phyloP scores from a whole-genome alignment of 2,888 invertebrate species.

The Erebia ligea region DNA sequence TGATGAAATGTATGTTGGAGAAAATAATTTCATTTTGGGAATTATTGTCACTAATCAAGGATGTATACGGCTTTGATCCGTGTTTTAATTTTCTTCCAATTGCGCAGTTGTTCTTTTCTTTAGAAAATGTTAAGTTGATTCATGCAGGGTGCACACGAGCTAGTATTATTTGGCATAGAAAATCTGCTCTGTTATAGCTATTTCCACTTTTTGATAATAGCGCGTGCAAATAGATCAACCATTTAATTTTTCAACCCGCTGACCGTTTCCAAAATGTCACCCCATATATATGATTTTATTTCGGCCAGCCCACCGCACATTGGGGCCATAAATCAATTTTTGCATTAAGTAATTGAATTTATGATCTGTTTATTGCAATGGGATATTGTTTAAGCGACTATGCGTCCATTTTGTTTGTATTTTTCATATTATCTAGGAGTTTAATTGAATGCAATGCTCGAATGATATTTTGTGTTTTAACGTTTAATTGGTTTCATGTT shows the following conservation, averaged over 20 bases:
- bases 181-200: too few species aligned
- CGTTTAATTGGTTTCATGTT: neutral
- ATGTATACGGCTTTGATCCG: too few species aligned
- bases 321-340: conserved; percentile 71
- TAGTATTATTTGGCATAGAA: too few species aligned
- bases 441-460: conserved; percentile 15
- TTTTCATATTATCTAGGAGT: conserved; percentile 26
- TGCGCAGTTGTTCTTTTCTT: too few species aligned
- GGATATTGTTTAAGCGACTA: conserved; percentile 71
- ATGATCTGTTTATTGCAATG: conserved; percentile 76
- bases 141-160: too few species aligned
- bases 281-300: conserved; percentile 64
- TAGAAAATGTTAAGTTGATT: too few species aligned
- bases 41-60: too few species aligned
- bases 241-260: neutral
- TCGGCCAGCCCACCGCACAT: conserved; percentile 56
- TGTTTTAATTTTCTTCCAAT: too few species aligned
- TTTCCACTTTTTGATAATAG: neutral
- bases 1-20: too few species aligned
- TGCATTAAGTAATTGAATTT: conserved; percentile 81
- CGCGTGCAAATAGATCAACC: neutral
- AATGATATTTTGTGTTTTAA: conserved; percentile 5
- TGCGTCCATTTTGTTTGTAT: conserved; percentile 37
- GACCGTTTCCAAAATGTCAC: conserved; percentile 11
- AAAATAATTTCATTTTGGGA: too few species aligned